A percentile compares a stretch with the other conserved stretches of the same genome.
Evolutionary conservation across 2,888 invertebrate genomes (phyloP).

Genomic region (Plagiodera versicolora): DNA sequence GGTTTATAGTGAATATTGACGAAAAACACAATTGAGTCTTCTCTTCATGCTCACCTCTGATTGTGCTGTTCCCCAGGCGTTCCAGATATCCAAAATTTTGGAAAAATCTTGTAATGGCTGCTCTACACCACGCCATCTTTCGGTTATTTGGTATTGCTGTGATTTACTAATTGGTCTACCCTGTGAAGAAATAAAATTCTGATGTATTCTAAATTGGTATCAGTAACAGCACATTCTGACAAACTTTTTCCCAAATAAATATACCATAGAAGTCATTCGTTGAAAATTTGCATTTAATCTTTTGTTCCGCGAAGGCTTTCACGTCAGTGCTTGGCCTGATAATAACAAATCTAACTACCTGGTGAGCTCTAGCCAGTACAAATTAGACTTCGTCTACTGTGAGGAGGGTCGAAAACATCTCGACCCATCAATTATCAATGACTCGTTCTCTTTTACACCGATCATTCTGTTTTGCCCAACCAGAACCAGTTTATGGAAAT

Average conservation of each 20-base stretch:
- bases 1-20: too few species aligned
- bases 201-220: too few species aligned
- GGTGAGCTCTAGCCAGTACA: neutral
- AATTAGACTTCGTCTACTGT: neutral
- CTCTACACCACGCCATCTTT: conserved; percentile 78
- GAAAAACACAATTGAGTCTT: neutral
- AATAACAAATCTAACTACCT: neutral
- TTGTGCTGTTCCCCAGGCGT: conserved; percentile 76
- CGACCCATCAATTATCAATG: neutral
- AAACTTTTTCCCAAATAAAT: too few species aligned
- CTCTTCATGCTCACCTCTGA: conserved; percentile 58
- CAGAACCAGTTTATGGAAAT: neutral
- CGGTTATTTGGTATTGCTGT: conserved; percentile 69
- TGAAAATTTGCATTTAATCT: too few species aligned
- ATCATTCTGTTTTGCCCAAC: conserved; percentile 1
- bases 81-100: conserved; percentile 75
- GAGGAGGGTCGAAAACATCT: neutral
- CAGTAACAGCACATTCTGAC: too few species aligned
- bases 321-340: neutral
- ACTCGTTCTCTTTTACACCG: conserved; percentile 1
- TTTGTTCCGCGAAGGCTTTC: too few species aligned
- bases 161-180: conserved; percentile 49
- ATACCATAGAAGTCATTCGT: too few species aligned
- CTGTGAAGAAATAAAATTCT: too few species aligned
- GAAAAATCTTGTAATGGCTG: conserved; percentile 71